These are phyloP conservation scores for Upupa epops DNA, from an alignment of 2,113 vertebrate species.

Conservation along the genomic window DNA sequence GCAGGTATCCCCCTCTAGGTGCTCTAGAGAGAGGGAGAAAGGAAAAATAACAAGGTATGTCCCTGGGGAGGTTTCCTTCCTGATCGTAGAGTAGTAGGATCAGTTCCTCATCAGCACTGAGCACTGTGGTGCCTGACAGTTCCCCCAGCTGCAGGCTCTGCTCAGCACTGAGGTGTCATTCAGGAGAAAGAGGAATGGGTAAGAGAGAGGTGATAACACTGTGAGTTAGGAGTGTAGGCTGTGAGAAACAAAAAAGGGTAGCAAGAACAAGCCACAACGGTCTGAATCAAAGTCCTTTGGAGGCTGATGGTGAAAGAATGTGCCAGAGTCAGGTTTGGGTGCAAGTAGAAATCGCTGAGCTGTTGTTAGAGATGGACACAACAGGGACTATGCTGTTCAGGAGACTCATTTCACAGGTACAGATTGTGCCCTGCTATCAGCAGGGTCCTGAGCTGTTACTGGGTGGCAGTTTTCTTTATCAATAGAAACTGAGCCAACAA, in stretches of 20 bases:
- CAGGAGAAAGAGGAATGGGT: background rate
- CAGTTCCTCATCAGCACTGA: conserved; percentile 28
- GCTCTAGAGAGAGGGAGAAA: conserved; percentile 25
- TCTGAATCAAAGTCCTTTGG: background rate
- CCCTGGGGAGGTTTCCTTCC: conserved; percentile 25
- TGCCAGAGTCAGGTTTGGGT: background rate
- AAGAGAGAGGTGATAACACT: background rate
- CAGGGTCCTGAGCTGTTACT: background rate
- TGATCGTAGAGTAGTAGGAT: background rate
- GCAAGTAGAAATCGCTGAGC: background rate
- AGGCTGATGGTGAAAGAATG: background rate
- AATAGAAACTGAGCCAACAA: background rate
- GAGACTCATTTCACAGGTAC: background rate
- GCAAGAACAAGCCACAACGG: background rate
- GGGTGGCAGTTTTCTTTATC: background rate
- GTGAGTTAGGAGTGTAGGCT: background rate
- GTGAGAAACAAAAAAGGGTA: background rate
- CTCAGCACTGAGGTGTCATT: background rate
- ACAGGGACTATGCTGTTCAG: rapidly evolving
- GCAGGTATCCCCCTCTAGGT: background rate
- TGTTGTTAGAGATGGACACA: background rate
- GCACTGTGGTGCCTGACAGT: background rate
- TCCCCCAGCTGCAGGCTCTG: background rate
- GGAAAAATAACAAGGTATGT: conserved; percentile 38
- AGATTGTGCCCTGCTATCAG: background rate